phyloP scores from a whole-genome alignment of 2,888 invertebrate species.

The Drosophila sordidapex region DNA sequence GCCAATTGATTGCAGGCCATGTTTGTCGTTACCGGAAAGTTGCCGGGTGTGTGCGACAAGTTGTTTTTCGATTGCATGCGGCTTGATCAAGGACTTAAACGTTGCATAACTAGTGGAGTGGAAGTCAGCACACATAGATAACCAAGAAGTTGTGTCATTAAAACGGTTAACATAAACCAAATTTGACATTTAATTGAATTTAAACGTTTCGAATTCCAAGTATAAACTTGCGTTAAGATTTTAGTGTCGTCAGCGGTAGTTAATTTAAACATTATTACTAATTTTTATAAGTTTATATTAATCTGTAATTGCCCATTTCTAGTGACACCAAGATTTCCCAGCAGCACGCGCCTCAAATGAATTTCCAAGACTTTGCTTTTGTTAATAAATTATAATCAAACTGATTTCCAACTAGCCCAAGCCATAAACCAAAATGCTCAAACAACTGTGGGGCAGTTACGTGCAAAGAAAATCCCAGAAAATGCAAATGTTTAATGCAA shows the following conservation, averaged over 20 bases:
- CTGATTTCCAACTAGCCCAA: constrained; percentile 1
- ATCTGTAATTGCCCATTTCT: constrained; percentile 1
- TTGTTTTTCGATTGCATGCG: constrained; percentile 17
- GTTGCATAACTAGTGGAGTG: constrained; percentile 40
- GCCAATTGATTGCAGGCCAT: constrained; percentile 23
- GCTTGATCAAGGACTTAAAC: constrained; percentile 36
- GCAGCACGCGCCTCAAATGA: background rate
- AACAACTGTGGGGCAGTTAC: constrained; percentile 24
- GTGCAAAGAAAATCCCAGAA: constrained; percentile 29
- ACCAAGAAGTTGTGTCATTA: background rate
- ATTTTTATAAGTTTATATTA: background rate
- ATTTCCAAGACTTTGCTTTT: background rate
- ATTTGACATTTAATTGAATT: background rate
- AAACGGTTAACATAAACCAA: background rate
- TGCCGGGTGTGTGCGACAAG: constrained; percentile 44
- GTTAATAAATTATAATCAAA: background rate
- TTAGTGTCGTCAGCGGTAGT: background rate
- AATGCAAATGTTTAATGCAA: constrained; percentile 33
- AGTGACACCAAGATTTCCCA: background rate
- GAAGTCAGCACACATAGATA: constrained; percentile 18
- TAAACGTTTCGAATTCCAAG: background rate
- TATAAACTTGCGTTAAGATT: background rate
- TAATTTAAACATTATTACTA: background rate
- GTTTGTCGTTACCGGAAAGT: constrained; percentile 56
- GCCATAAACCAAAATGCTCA: background rate